phyloP scores from a whole-genome alignment of 2,113 vertebrate species.

The Mohoua ochrocephala region DNA sequence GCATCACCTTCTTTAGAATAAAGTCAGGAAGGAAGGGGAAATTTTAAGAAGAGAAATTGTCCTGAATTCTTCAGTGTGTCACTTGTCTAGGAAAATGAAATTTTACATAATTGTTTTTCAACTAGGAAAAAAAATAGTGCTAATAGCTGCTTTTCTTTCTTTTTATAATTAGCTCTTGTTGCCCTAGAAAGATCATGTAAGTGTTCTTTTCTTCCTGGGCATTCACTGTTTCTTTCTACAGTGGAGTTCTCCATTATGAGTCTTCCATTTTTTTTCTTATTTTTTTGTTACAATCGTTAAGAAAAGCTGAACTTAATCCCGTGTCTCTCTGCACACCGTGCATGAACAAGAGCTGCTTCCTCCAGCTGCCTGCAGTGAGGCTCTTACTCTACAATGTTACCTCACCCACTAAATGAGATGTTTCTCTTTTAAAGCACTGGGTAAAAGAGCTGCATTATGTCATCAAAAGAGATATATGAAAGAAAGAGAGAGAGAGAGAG shows the following conservation, averaged over 20 bases:
- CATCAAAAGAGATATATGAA: background rate
- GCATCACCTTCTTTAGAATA: background rate
- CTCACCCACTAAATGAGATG: background rate
- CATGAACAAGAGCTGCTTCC: background rate
- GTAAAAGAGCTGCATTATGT: background rate
- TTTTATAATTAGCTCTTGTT: background rate
- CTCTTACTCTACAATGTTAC: background rate
- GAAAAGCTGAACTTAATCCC: background rate
- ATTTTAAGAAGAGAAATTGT: background rate
- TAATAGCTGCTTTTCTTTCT: background rate
- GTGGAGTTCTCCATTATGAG: background rate
- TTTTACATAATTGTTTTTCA: background rate
- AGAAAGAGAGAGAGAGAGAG: too few relatives aligned
- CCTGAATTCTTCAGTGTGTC: background rate
- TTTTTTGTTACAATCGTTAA: background rate
- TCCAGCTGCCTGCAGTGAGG: background rate
- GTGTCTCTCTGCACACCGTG: background rate
- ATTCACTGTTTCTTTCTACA: background rate
- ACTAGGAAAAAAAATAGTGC: background rate
- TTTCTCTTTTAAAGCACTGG: background rate
- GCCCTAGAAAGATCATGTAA: background rate
- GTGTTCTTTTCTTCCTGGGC: background rate
- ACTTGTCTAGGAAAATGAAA: background rate
- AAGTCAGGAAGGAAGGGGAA: background rate
- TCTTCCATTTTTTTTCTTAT: background rate